A percentile compares a stretch with the other conserved stretches of the same genome.
Conservation (phyloP, 2,888 invertebrate species). For the Saturnia japonica region DNA sequence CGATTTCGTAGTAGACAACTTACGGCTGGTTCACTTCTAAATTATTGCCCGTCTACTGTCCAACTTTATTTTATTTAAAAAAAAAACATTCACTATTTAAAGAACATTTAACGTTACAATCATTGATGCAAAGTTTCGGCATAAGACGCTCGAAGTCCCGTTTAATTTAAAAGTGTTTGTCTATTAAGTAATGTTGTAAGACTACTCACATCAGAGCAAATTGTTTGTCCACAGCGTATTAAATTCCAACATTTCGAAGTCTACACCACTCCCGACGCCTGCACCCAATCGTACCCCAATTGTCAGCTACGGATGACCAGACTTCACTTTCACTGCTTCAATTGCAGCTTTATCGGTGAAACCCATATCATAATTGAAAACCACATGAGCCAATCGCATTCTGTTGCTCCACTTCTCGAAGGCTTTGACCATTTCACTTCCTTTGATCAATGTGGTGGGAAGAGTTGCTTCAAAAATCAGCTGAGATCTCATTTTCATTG, state of each 20-base stretch:
- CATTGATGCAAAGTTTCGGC: not conserved
- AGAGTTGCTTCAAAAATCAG: constrained; percentile 77
- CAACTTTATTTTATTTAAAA: too few relatives aligned
- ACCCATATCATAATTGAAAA: constrained; percentile 88
- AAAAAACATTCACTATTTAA: too few relatives aligned
- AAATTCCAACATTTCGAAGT: constrained; percentile 85
- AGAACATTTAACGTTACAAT: not conserved
- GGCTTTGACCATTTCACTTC: constrained; percentile 91
- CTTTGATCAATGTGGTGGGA: constrained; percentile 75
- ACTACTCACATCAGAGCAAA: too few relatives aligned
- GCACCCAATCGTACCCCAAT: constrained; percentile 85
- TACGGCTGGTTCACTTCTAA: too few relatives aligned
- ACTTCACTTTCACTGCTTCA: constrained; percentile 93
- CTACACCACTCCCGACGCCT: constrained; percentile 83
- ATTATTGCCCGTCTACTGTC: too few relatives aligned
- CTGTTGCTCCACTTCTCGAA: constrained; percentile 89
- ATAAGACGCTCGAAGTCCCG: not conserved
- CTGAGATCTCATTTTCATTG: constrained; percentile 76
- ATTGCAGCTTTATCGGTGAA: constrained; percentile 93
- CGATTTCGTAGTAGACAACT: too few relatives aligned
- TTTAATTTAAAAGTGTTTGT: not conserved
- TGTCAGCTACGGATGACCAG: constrained; percentile 86
- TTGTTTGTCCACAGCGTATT: constrained; percentile 65
- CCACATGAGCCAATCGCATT: constrained; percentile 94
- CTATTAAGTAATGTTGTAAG: not conserved